phyloP scores from a whole-genome alignment of 1,140 invertebrate species.

The Procambarus clarkii region DNA sequence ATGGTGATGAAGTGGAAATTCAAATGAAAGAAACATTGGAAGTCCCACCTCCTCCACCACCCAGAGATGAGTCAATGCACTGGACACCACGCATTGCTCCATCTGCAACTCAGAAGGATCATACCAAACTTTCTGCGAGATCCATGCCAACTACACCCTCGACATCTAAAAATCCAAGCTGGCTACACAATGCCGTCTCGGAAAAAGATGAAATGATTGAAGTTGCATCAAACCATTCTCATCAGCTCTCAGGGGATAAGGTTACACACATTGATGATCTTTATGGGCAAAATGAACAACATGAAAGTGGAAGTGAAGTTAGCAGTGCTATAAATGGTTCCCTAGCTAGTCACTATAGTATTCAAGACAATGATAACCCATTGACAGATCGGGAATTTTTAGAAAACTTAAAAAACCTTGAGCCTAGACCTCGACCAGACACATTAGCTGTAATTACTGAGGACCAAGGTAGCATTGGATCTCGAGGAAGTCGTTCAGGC shows the following conservation, averaged over 20 bases:
- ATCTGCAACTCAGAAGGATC: constrained; percentile 16
- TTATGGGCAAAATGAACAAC: constrained; percentile 50
- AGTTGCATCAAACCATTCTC: constrained; percentile 26
- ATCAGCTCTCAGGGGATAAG: constrained; percentile 23
- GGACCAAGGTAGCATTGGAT: constrained; percentile 58
- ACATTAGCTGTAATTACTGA: constrained; percentile 60
- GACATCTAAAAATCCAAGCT: constrained; percentile 36
- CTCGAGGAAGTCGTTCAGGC: constrained; percentile 52
- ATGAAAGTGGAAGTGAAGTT: constrained; percentile 49
- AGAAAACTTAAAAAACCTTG: constrained; percentile 57
- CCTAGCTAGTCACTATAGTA: constrained; percentile 54
- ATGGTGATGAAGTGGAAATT: constrained; percentile 61
- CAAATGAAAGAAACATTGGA: constrained; percentile 53
- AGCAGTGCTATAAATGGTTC: constrained; percentile 66
- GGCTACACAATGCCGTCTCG: constrained; percentile 25
- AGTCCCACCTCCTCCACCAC: constrained; percentile 55
- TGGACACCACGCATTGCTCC: constrained; percentile 46
- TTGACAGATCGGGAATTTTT: constrained; percentile 57
- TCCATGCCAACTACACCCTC: constrained; percentile 52
- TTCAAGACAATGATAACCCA: constrained; percentile 54
- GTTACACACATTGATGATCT: constrained; percentile 52
- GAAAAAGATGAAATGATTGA: constrained; percentile 40
- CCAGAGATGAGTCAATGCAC: constrained; percentile 62
- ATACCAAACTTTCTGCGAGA: constrained; percentile 7
- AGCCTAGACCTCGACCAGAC: constrained; percentile 54